These are phyloP conservation scores for Podarcis raffonei DNA, from an alignment of 2,113 vertebrate species.

Conservation along the genomic window DNA sequence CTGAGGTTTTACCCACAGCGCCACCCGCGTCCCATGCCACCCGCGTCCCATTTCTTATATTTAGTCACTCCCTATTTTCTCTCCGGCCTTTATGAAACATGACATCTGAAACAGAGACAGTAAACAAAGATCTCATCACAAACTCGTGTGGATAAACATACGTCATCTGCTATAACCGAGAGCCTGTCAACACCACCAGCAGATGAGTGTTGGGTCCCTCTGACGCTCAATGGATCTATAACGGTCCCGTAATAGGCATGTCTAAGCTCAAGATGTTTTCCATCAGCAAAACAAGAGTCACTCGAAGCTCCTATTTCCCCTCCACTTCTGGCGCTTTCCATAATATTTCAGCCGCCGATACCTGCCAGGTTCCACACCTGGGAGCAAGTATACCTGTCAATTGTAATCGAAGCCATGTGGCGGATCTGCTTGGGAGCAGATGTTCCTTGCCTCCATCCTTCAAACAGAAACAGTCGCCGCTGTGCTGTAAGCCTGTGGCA, in stretches of 20 bases:
- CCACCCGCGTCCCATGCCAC: no score
- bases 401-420: conserved; percentile 39
- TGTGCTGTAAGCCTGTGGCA: background rate
- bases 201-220: no score
- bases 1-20: no score
- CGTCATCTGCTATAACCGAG: no score
- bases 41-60: no score
- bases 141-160: no score
- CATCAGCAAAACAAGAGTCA: background rate
- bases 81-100: no score
- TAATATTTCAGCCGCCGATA: conserved; percentile 25
- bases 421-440: conserved; percentile 42
- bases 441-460: conserved; percentile 38
- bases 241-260: background rate
- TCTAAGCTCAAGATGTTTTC: background rate
- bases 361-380: conserved; percentile 22
- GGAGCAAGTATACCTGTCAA: conserved; percentile 47
- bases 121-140: no score
- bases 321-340: background rate
- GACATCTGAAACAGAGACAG: no score
- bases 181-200: no score
- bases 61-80: no score
- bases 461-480: background rate
- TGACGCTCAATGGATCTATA: background rate
- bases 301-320: background rate